Evolutionary conservation across 1,140 invertebrate species (phyloP), one percentile per base, ranked within the genome.

Genomic region (Sarcophaga bullata): DNA sequence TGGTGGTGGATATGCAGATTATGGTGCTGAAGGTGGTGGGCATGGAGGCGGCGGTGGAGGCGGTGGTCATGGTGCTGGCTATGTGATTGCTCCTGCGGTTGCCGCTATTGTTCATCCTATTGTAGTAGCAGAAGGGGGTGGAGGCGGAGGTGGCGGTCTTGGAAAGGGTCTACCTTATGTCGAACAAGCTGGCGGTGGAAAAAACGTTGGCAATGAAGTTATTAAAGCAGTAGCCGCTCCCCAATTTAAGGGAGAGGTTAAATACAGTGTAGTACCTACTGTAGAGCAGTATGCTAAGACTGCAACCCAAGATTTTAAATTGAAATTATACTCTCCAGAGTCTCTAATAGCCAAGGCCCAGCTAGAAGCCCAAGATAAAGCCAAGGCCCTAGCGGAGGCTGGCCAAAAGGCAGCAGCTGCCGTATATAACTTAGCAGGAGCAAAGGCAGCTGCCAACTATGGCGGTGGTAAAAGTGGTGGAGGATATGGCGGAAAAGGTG

Each of bases 351-450:
- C 75, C 0, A 78, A 78, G 15, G 75, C 75, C 0, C 75, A 78
- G 50, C 11, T 78, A 19, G 75, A 68, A 13, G 82, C 75, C 1
- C 58, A 82, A 46, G 46, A 68, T 7, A 68, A 83, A 47, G 78
- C 3, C 8, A 80, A 46, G 25, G 52, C 85, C 0, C 84, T 87
- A 75, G 84, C 86, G 73, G 83, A 88, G 13, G 86, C 88, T 80
- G 86, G 87, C 49, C 85, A 86, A 0, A 88, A 89, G 68, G 85
- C 81, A 7, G 85, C 86, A 0, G 86, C 87, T 9, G 49, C 85
- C 37, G 75, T 50, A 5, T 48, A 83, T 54, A 58, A 47, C 3
- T 10, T 80, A 7, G 54, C 80, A 73, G 73, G 73, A 8, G 73
- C n/a, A 8, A 37, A 37, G 25, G 73, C 37, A 11, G 52, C 82